Base-by-base conservation (phyloP, 2,797 vertebrate genomes). In the Zonotrichia albicollis region DNA sequence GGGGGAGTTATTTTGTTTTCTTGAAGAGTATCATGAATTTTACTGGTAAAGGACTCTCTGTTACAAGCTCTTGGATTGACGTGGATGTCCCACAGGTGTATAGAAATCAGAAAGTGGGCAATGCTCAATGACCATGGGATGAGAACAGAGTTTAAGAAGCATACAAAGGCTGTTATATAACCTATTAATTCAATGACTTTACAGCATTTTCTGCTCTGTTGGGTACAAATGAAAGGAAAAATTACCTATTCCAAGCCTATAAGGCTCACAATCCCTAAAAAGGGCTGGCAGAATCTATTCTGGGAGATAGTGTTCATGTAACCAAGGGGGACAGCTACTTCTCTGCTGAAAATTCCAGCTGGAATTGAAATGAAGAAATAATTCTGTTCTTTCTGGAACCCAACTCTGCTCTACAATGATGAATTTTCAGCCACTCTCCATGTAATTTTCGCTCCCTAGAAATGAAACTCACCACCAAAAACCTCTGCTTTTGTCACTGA, bases 121-220 rank as follows among this genome's bases (percentile, higher is more conserved):
- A 75, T 25, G 46, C 20, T 94, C 73, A 70, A 11, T 51, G 71
- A 73, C 70, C 79, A 53, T 7, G 27, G 45, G 73, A 76, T 53
- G 57, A 93, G 79, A 91, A 86, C 9, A 76, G 42, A 79, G 27
- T 61, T 82, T 91, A 87, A 87, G 83, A 25, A 79, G 62, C 77
- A 43, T 32, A 71, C 32, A 93, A 74, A 90, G 48, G 55, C 71
- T 71, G 55, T 82, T 92, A 87, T 71, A 81, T 75, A 94, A 95
- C 55, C 86, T 80, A 92, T 95, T 97, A 95, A 85, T 94, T 90
- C 42, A 26, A 82, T 1, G 17, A 68, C 51, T 95, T 92, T 70
- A 80, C 55, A 95, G 58, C 70, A 78, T 94, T 95, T 94, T 96
- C 90, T 94, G 94, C 90, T 96, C 90, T 90, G 68, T 43, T 94